A percentile compares a stretch with the other conserved stretches of the same genome.
phyloP scores from a whole-genome alignment of 2,113 vertebrate genomes.

The Podiceps cristatus region DNA sequence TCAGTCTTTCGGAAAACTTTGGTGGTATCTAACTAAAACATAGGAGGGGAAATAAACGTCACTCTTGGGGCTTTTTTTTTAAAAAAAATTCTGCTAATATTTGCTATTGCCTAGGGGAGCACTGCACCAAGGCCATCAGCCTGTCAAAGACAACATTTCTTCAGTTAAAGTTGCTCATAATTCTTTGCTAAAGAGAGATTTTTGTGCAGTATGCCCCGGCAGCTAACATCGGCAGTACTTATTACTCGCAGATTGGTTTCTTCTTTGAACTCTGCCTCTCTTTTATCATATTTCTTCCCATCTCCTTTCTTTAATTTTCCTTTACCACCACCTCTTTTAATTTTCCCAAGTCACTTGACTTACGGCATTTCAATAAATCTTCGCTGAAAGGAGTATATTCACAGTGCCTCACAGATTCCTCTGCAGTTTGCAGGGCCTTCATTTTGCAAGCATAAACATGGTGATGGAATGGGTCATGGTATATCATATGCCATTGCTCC shows the following conservation, averaged over 20 bases:
- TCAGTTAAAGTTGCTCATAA: neutral
- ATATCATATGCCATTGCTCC: neutral
- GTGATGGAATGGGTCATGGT: neutral
- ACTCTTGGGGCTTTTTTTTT: neutral
- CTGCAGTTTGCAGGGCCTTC: neutral
- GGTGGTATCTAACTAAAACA: neutral
- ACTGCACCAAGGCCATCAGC: neutral
- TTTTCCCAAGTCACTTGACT: neutral
- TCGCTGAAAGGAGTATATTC: neutral
- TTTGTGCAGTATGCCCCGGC: neutral
- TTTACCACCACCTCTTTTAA: neutral
- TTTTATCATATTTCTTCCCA: neutral
- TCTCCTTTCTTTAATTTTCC: neutral
- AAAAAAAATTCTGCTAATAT: neutral
- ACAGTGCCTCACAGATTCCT: neutral
- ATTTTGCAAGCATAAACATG: neutral
- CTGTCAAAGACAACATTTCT: neutral
- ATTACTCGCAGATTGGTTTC: neutral
- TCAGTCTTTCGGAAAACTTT: neutral
- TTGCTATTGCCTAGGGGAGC: neutral
- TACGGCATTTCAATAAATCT: neutral
- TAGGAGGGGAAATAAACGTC: neutral
- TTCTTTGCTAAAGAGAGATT: neutral
- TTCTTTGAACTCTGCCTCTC: neutral
- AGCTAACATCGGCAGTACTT: neutral